Evolutionary conservation across 2,888 invertebrate species (phyloP).

Genomic region (Coelinius sp.): DNA sequence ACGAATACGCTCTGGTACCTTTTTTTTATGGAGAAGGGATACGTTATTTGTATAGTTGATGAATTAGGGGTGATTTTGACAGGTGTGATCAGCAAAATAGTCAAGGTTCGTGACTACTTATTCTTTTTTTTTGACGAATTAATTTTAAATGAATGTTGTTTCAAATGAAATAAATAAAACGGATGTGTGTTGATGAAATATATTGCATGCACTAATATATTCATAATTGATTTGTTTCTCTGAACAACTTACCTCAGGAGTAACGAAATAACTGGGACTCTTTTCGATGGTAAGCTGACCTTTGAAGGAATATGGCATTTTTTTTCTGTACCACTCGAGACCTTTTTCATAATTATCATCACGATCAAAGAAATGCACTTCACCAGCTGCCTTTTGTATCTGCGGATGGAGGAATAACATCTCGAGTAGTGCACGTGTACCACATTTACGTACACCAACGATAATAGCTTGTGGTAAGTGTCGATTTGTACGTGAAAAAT

Average conservation of each 20-base stretch:
- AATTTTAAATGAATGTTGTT: background rate
- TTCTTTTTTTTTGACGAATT: no score
- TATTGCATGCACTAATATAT: background rate
- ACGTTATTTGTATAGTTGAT: background rate
- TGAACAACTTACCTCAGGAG: conserved; percentile 82
- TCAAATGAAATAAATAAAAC: background rate
- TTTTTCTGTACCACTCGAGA: conserved; percentile 94
- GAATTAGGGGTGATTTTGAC: background rate
- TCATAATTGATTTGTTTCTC: conserved; percentile 7
- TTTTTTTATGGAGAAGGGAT: conserved; percentile 26
- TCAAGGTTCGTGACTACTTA: no score
- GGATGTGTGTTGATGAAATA: background rate
- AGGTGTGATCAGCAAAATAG: background rate
- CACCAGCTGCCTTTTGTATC: conserved; percentile 93
- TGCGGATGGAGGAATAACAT: conserved; percentile 95
- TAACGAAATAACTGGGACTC: conserved; percentile 97
- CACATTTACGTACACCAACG: conserved; percentile 96
- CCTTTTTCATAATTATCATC: conserved; percentile 94
- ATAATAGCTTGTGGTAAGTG: conserved; percentile 87
- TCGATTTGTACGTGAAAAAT: conserved; percentile 77
- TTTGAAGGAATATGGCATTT: conserved; percentile 94
- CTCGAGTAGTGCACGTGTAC: conserved; percentile 95
- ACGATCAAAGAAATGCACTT: conserved; percentile 97
- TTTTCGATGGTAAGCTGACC: conserved; percentile 97
- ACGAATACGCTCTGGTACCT: conserved; percentile 93